phyloP scores from a whole-genome alignment of 1,140 invertebrate species.

The Pseudoatta argentina region DNA sequence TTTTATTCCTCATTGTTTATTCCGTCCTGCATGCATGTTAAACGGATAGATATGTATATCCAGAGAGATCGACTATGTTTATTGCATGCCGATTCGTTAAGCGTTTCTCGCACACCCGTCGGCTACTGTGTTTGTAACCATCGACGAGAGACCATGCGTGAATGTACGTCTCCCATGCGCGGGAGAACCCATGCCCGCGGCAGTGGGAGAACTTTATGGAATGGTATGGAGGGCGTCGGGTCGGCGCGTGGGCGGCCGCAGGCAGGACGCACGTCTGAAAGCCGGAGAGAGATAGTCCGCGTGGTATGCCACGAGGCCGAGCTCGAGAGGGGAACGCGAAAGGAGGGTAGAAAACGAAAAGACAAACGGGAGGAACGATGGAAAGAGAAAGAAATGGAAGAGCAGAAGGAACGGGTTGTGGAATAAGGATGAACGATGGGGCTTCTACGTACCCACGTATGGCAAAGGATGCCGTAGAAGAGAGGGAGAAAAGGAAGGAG shows the following conservation, averaged over 20 bases:
- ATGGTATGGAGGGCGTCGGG: conserved; percentile 82
- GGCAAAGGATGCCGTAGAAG: conserved; percentile 72
- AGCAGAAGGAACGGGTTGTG: conserved; percentile 24
- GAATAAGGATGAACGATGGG: conserved; percentile 40
- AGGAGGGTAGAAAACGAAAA: conserved; percentile 56
- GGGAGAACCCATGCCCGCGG: conserved; percentile 32
- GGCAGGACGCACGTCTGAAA: conserved; percentile 85
- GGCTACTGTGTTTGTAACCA: conserved; percentile 61
- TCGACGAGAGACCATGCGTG: conserved; percentile 56
- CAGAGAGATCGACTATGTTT: conserved; percentile 32
- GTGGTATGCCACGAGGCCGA: conserved; percentile 74
- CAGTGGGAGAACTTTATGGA: conserved; percentile 77
- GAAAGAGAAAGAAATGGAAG: conserved; percentile 31
- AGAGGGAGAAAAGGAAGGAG: background rate
- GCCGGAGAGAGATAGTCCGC: conserved; percentile 67
- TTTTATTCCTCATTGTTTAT: conserved; percentile 19
- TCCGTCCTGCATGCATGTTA: conserved; percentile 9
- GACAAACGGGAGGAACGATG: conserved; percentile 32
- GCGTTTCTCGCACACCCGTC: conserved; percentile 61
- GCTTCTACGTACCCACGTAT: conserved; percentile 71
- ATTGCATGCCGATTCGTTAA: conserved; percentile 63
- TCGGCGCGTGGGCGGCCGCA: conserved; percentile 87
- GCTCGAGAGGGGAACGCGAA: conserved; percentile 54
- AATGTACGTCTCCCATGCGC: conserved; percentile 67
- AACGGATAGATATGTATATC: conserved; percentile 1